A percentile compares a stretch with the other conserved stretches of the same genome.
phyloP scores from a whole-genome alignment of 2,888 invertebrate species.

The Papilio demoleus region DNA sequence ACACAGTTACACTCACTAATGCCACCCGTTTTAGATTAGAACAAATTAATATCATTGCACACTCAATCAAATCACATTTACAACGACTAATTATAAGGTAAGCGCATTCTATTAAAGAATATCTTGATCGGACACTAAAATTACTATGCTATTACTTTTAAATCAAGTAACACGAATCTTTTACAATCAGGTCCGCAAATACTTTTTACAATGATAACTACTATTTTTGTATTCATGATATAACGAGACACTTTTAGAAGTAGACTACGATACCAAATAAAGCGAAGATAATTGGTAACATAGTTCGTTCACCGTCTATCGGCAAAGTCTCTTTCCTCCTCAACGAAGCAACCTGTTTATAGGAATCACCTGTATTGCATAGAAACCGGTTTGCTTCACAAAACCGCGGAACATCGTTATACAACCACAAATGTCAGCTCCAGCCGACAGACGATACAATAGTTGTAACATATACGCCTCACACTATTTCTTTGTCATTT shows the following conservation, averaged over 20 bases:
- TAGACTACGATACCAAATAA: conserved; percentile 53
- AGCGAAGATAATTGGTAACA: conserved; percentile 40
- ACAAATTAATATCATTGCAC: not conserved
- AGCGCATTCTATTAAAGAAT: not conserved
- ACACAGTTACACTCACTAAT: conserved; percentile 28
- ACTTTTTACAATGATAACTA: not conserved
- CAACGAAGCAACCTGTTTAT: conserved; percentile 69
- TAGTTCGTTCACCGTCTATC: conserved; percentile 51
- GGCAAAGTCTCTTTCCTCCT: conserved; percentile 56
- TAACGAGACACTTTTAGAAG: conserved; percentile 54
- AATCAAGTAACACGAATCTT: not conserved
- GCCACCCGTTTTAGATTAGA: conserved; percentile 19
- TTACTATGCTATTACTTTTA: not conserved
- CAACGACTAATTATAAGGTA: not conserved
- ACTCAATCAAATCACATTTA: not conserved
- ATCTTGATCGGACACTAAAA: not conserved
- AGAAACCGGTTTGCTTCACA: conserved; percentile 68
- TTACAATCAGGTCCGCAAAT: no score
- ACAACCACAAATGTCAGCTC: conserved; percentile 54
- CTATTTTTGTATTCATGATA: not conserved
- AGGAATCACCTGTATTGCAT: conserved; percentile 71
- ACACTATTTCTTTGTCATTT: not conserved
- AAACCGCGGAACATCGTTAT: conserved; percentile 67
- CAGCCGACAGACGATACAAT: conserved; percentile 38
- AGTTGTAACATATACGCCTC: conserved; percentile 6